These are phyloP conservation scores for Ptycholaimellus sp. DNA, from an alignment of 2,888 invertebrate genomes.

Conservation along the genomic window DNA sequence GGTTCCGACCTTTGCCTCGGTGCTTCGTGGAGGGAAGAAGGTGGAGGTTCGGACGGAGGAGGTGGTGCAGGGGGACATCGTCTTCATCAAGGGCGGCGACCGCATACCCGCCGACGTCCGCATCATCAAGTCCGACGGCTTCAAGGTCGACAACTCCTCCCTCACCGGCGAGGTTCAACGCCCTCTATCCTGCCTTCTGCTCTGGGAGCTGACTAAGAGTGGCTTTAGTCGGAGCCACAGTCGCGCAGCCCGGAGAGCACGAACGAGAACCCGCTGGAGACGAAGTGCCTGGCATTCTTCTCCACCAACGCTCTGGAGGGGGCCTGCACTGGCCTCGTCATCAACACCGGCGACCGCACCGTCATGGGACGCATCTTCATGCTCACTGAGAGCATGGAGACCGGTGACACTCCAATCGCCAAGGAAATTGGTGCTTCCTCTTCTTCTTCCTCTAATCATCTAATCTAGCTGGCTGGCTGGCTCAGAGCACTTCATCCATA, in stretches of 20 bases:
- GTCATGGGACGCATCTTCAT: conserved; percentile 45
- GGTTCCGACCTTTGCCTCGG: too few species aligned
- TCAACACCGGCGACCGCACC: conserved; percentile 42
- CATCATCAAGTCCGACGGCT: conserved; percentile 72
- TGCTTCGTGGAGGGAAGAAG: conserved; percentile 36
- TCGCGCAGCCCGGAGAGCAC: conserved; percentile 31
- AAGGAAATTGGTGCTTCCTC: too few species aligned
- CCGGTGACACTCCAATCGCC: conserved; percentile 53
- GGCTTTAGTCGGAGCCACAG: conserved; percentile 34
- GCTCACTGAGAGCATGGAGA: conserved; percentile 40
- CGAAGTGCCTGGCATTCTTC: conserved; percentile 34
- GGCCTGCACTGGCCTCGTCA: conserved; percentile 39
- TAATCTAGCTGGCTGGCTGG: too few species aligned
- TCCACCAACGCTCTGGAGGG: conserved; percentile 35
- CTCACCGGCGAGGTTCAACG: conserved; percentile 35
- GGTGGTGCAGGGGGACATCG: conserved; percentile 81
- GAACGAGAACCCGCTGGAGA: conserved; percentile 33
- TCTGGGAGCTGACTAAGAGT: too few species aligned
- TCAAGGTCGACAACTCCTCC: conserved; percentile 47
- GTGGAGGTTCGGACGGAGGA: conserved; percentile 39
- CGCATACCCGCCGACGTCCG: conserved; percentile 92
- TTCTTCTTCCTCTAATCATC: too few species aligned
- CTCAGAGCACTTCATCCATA: conserved; percentile 18
- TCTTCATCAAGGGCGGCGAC: conserved; percentile 96
- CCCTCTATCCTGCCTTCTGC: too few species aligned